Percentiles rank a stretch among this genome's conserved stretches.
Conservation (phyloP, 2,113 vertebrate species). For the Chaenocephalus aceratus region DNA sequence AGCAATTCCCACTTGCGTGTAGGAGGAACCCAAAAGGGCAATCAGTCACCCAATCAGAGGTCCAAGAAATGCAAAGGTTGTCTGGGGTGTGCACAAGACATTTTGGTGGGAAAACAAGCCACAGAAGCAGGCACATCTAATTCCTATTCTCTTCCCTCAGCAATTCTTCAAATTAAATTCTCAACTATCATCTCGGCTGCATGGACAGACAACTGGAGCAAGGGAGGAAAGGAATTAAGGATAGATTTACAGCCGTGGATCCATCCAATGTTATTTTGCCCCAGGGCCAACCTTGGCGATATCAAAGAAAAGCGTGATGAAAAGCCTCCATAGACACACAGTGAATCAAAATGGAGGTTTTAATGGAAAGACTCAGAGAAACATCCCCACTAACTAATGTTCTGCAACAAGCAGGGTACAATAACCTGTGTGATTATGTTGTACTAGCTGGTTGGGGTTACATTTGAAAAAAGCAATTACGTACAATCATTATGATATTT, state of each 20-base stretch:
- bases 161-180: conserved; percentile 73
- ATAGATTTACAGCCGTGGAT: conserved; percentile 63
- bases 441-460: background rate
- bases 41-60: conserved; percentile 58
- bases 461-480: no score
- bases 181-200: conserved; percentile 66
- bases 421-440: conserved; percentile 9
- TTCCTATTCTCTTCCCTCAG: conserved; percentile 57
- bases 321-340: conserved; percentile 60
- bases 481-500: no score
- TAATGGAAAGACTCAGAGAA: conserved; percentile 36
- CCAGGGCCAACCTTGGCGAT: conserved; percentile 58
- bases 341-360: conserved; percentile 58
- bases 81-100: conserved; percentile 26
- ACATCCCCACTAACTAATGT: conserved; percentile 26
- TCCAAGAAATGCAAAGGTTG: conserved; percentile 44
- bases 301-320: conserved; percentile 56
- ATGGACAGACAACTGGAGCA: conserved; percentile 43
- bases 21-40: conserved; percentile 72
- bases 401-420: conserved; percentile 20
- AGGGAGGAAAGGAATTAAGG: conserved; percentile 46
- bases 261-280: conserved; percentile 62
- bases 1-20: conserved; percentile 58
- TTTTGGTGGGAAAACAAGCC: conserved; percentile 51
- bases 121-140: conserved; percentile 46